These are phyloP conservation scores for Phorcus lineatus DNA, from an alignment of 2,888 invertebrate species.

Conservation along the genomic window DNA sequence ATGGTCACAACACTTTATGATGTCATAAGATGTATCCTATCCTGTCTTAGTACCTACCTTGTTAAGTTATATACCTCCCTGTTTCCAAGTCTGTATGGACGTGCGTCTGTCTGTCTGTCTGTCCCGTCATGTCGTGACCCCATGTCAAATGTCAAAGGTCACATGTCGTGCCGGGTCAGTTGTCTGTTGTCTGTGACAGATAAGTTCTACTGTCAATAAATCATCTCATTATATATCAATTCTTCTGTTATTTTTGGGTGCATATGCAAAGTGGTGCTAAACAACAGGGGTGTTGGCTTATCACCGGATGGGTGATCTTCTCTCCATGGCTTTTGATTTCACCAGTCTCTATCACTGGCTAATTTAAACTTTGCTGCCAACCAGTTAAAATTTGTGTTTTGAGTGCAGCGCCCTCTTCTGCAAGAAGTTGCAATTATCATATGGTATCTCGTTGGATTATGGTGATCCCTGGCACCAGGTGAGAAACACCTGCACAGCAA, in stretches of 20 bases:
- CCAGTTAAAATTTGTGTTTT: too few relatives aligned
- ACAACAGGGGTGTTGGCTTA: not conserved
- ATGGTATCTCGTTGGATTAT: too few relatives aligned
- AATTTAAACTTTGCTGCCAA: too few relatives aligned
- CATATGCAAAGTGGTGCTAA: too few relatives aligned
- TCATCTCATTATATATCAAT: constrained; percentile 16
- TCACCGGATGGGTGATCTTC: not conserved
- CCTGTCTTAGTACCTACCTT: not conserved
- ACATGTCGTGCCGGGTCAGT: constrained; percentile 19
- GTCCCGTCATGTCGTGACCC: constrained; percentile 7
- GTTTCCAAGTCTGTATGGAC: constrained; percentile 14
- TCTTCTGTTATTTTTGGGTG: not conserved
- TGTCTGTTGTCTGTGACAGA: constrained; percentile 27
- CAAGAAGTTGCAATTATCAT: too few relatives aligned
- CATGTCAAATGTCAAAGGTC: not conserved
- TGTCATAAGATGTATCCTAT: not conserved
- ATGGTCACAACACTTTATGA: not conserved
- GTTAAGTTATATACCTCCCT: constrained; percentile 10
- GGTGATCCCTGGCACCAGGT: too few relatives aligned
- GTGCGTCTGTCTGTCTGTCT: constrained; percentile 22
- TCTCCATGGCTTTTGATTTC: not conserved
- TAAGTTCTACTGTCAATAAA: constrained; percentile 27
- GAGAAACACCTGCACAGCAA: too few relatives aligned
- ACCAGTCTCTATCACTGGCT: too few relatives aligned
- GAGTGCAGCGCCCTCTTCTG: too few relatives aligned